Base-by-base conservation (phyloP, 2,888 invertebrate genomes). In the Sipha maydis region DNA sequence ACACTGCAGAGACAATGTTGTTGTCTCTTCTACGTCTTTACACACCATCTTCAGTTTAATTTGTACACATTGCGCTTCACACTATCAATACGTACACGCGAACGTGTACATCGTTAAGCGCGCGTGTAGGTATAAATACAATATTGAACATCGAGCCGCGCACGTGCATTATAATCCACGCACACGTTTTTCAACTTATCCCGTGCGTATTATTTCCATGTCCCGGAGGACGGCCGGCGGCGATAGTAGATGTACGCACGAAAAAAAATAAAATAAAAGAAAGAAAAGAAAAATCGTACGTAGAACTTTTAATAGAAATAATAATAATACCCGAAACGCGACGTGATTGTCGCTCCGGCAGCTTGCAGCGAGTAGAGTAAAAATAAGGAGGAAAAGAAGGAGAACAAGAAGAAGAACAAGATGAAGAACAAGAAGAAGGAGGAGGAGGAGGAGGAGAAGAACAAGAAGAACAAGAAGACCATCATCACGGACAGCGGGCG, bases 11-110 rank as follows among this genome's bases (percentile, higher is more conserved):
- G 61, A 56, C 75, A 79, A 78, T 48, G 28, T n/a, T 34, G 34
- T 34, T 34, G 73, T 83, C 48, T 75, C 83, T 84, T 48, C 48
- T 61, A 25, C 21, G 75, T 75, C 75, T 83, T 56, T n/a, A 17
- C 78, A 11, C 78, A 25, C 8, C 31, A 56, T 78, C 54, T 41
- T 21, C 11, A 28, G 28, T 9, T n/a, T 69, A 11, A 69, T 69
- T 11, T 61, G 9, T 7, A 61, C 25, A 25, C 25, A 61, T 61
- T 14, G 14, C 14, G 14, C 48, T 48, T 14, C 48, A 48, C 14
- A 48, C 48, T 48, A 48, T 14, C 48, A 48, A 61, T 25, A 25
- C 5, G 17, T 3, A 4, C 34, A 38, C 38, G 41, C 21, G 41
- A 1, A 3, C 19, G 41, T 14, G 14, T n/a, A 11, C 3, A 11